Percentiles rank a stretch among this genome's conserved stretches.
Evolutionary conservation across 2,113 vertebrate species (phyloP).

Genomic region (Excalfactoria chinensis): DNA sequence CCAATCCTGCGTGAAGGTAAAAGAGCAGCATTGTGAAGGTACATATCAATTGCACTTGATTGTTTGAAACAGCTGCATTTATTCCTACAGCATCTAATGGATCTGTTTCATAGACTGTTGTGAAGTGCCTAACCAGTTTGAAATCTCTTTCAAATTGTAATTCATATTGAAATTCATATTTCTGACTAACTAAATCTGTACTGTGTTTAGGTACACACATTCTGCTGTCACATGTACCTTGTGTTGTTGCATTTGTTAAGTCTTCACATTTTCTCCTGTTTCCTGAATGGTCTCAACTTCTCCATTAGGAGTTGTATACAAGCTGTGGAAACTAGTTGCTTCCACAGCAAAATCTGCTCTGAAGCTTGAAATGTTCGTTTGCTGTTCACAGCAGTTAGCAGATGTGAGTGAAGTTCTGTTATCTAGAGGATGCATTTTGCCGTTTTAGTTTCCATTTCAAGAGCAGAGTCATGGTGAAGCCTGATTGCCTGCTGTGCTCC

Average conservation of each 20-base stretch:
- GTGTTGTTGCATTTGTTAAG: neutral
- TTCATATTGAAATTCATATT: neutral
- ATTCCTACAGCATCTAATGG: neutral
- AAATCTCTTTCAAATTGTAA: neutral
- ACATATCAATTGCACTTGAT: neutral
- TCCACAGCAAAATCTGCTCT: conserved; percentile 22
- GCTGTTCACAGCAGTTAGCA: neutral
- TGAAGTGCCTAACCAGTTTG: neutral
- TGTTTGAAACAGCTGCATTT: neutral
- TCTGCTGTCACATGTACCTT: neutral
- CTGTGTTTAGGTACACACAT: neutral
- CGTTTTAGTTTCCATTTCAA: conserved; percentile 49
- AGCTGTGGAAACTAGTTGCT: neutral
- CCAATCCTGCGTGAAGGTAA: neutral
- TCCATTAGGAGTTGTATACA: neutral
- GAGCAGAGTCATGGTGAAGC: conserved; percentile 54
- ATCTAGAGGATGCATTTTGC: conserved; percentile 64
- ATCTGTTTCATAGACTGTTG: neutral
- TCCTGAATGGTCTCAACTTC: neutral
- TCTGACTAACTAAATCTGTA: neutral
- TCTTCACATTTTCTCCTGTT: neutral
- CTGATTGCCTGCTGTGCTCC: neutral
- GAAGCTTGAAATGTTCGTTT: neutral
- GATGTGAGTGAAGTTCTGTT: neutral
- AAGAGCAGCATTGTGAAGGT: neutral